These are phyloP conservation scores for Lamellibrachia luymesi DNA, from an alignment of 1,140 invertebrate genomes.

Conservation along the genomic window DNA sequence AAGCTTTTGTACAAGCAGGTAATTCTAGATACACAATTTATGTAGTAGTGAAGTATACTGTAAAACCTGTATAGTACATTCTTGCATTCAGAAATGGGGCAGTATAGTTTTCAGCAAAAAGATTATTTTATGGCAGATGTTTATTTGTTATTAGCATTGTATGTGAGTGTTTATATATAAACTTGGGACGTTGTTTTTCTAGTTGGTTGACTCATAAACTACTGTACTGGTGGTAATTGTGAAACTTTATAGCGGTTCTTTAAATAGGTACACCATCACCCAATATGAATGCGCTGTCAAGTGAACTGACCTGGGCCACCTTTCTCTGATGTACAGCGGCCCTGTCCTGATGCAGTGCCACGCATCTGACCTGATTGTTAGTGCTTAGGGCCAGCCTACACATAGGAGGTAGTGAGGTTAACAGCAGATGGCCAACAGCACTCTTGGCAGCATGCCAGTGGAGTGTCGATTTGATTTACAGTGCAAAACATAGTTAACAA, in stretches of 20 bases:
- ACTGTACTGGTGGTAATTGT: neutral
- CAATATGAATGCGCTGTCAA: neutral
- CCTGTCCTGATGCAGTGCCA: neutral
- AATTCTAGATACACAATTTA: neutral
- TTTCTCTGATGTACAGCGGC: neutral
- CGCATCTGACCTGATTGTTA: neutral
- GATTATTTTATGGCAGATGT: neutral
- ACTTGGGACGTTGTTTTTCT: neutral
- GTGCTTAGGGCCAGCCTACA: neutral
- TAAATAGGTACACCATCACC: neutral
- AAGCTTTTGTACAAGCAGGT: neutral
- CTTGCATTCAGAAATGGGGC: neutral
- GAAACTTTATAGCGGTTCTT: neutral
- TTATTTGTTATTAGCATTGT: neutral
- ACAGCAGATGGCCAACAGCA: neutral
- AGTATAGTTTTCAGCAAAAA: neutral
- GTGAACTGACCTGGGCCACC: neutral
- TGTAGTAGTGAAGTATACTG: neutral
- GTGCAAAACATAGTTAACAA: neutral
- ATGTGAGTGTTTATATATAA: neutral
- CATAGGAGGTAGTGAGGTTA: neutral
- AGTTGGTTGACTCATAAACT: neutral
- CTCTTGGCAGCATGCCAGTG: neutral
- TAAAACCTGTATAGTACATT: neutral
- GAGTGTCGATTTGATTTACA: neutral